A percentile compares a stretch with the other conserved stretches of the same genome.
Conservation (phyloP, 2,797 vertebrate genomes). For the Morus bassanus region DNA sequence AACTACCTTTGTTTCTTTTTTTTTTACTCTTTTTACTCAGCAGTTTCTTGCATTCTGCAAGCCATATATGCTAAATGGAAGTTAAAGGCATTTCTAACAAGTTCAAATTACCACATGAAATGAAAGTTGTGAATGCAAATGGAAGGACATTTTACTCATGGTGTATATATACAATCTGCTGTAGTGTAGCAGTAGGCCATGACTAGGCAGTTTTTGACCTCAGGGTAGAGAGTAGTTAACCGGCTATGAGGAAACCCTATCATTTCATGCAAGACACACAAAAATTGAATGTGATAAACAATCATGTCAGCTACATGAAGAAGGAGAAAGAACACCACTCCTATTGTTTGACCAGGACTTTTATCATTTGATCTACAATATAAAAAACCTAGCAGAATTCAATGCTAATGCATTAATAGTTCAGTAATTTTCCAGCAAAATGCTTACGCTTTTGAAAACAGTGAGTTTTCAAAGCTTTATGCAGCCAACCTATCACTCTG, state of each 20-base stretch:
- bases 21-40: not conserved
- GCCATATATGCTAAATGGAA: not conserved
- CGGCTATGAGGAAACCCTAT: not conserved
- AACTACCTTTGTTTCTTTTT: not conserved
- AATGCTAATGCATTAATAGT: fast-evolving
- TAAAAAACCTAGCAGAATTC: not conserved
- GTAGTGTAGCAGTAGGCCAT: not conserved
- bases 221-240: not conserved
- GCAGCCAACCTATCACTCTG: not conserved
- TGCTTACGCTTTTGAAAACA: not conserved
- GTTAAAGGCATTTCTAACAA: not conserved
- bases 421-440: not conserved
- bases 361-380: not conserved
- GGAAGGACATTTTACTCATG: not conserved
- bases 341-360: not conserved
- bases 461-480: not conserved
- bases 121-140: not conserved
- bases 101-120: not conserved
- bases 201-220: not conserved
- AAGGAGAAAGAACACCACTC: not conserved
- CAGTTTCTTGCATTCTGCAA: not conserved
- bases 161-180: not conserved
- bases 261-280: not conserved
- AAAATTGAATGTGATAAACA: not conserved
- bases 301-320: not conserved